Evolutionary conservation across 2,113 vertebrate species (phyloP).

Genomic region (Planiliza haematocheilus): DNA sequence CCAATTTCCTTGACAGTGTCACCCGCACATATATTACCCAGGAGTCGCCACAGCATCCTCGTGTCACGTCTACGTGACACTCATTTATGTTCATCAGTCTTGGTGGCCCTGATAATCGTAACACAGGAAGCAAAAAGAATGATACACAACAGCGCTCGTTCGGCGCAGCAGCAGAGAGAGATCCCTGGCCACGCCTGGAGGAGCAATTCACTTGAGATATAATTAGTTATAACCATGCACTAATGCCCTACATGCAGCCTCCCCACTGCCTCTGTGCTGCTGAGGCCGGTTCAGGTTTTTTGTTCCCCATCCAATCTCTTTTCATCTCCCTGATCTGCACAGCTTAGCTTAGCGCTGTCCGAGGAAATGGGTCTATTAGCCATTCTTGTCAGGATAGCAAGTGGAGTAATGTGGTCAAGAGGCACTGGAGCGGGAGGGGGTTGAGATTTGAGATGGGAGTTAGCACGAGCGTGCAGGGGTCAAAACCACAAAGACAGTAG

Average conservation of each 20-base stretch:
- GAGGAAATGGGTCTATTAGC: constrained; percentile 69
- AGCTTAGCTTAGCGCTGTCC: constrained; percentile 58
- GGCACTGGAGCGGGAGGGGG: constrained; percentile 56
- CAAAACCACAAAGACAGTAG: constrained; percentile 38
- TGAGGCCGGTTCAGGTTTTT: constrained; percentile 42
- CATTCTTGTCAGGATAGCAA: constrained; percentile 42
- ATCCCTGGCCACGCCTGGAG: constrained; percentile 47
- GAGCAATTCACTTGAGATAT: constrained; percentile 74
- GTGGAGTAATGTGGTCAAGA: constrained; percentile 72
- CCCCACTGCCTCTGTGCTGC: constrained; percentile 28
- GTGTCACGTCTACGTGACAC: constrained; percentile 33
- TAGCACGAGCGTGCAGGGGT: constrained; percentile 20
- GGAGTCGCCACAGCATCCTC: constrained; percentile 41
- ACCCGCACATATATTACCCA: constrained; percentile 58
- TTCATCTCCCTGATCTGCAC: constrained; percentile 68
- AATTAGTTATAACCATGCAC: constrained; percentile 70
- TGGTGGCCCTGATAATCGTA: constrained; percentile 21
- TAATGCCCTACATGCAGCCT: constrained; percentile 58
- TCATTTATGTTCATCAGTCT: constrained; percentile 53
- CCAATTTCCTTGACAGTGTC: constrained; percentile 66
- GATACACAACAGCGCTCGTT: constrained; percentile 23
- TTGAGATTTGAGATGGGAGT: constrained; percentile 54
- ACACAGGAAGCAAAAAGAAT: constrained; percentile 26
- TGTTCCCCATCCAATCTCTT: constrained; percentile 71
- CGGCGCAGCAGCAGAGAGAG: constrained; percentile 41